phyloP scores from a whole-genome alignment of 2,797 vertebrate species.

The Manis javanica region DNA sequence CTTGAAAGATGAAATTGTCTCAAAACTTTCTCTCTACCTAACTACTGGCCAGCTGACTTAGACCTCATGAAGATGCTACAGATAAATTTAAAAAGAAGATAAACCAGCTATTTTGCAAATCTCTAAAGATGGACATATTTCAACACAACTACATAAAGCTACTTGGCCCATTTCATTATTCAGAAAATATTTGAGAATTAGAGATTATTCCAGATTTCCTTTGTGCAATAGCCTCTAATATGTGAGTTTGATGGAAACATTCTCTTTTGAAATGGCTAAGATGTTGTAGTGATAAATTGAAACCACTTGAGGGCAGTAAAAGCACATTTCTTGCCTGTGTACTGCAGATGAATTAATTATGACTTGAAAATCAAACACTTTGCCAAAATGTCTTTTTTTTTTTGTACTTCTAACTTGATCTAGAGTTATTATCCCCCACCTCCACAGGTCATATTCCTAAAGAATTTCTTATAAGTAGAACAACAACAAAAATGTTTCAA shows the following conservation, averaged over 20 bases:
- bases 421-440: neutral
- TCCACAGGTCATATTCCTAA: neutral
- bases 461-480: neutral
- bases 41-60: neutral
- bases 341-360: neutral
- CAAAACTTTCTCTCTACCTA: neutral
- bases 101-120: neutral
- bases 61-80: neutral
- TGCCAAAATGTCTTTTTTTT: neutral
- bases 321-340: neutral
- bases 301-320: conserved; percentile 71
- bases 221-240: neutral
- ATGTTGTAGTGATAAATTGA: neutral
- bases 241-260: neutral
- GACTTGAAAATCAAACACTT: neutral
- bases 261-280: neutral
- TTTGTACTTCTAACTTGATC: neutral
- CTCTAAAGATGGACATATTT: neutral
- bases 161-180: neutral
- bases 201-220: neutral
- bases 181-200: conserved; percentile 19
- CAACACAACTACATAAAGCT: neutral
- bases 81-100: neutral
- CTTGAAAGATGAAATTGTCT: neutral
- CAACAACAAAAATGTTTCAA: neutral